Percentiles rank a stretch among this genome's conserved stretches.
Conservation (phyloP, 2,113 vertebrate species). For the Lycaon pictus region DNA sequence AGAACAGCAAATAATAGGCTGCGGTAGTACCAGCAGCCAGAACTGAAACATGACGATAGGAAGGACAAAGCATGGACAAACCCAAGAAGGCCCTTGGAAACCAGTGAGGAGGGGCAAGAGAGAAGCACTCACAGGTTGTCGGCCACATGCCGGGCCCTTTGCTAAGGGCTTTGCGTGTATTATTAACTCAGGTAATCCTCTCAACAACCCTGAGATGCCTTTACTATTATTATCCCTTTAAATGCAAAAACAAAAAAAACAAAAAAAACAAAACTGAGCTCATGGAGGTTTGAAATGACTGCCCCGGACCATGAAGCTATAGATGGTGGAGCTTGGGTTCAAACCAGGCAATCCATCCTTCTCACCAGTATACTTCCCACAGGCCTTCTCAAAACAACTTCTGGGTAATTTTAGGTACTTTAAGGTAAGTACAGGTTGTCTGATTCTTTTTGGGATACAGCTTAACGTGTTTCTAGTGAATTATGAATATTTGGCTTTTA, state of each 20-base stretch:
- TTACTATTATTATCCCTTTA: not conserved
- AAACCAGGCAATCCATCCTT: not conserved
- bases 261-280: not conserved
- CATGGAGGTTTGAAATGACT: not conserved
- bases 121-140: fast-evolving
- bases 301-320: not conserved
- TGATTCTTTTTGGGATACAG: not conserved
- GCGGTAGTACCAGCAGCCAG: not conserved
- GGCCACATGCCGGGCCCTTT: not conserved
- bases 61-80: no score
- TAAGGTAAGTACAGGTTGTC: not conserved
- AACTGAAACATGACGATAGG: fast-evolving
- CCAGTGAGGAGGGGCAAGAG: not conserved
- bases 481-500: not conserved
- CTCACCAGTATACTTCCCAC: no score
- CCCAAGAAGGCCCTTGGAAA: not conserved
- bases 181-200: not conserved
- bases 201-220: not conserved
- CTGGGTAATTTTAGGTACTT: not conserved
- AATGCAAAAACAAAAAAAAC: not conserved
- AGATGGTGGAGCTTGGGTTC: not conserved
- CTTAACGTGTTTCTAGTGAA: not conserved
- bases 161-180: not conserved
- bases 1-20: not conserved
- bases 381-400: not conserved